Percentiles rank a stretch among this genome's conserved stretches.
phyloP scores from a whole-genome alignment of 2,797 vertebrate genomes.

The Mergus octosetaceus region DNA sequence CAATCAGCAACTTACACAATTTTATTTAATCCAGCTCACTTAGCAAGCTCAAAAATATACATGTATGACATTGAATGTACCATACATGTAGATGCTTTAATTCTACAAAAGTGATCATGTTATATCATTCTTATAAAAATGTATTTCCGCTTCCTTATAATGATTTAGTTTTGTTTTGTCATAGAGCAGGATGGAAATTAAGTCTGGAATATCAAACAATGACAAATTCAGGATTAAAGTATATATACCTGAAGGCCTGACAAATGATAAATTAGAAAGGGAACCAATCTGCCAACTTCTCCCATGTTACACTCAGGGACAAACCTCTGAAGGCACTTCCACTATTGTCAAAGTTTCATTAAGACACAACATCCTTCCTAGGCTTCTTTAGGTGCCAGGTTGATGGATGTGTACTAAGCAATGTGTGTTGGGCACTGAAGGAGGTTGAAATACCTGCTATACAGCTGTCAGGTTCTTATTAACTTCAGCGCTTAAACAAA shows the following conservation, averaged over 20 bases:
- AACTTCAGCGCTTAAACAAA: background rate
- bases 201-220: background rate
- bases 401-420: slow-evolving; percentile 45
- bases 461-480: slow-evolving; percentile 12
- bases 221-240: background rate
- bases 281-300: slow-evolving; percentile 43
- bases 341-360: slow-evolving; percentile 48
- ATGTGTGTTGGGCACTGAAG: background rate
- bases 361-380: slow-evolving; percentile 7
- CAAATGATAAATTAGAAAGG: slow-evolving; percentile 51
- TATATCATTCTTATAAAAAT: background rate
- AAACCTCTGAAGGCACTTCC: slow-evolving; percentile 23
- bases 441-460: background rate
- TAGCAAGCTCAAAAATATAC: background rate
- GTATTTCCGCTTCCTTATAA: background rate
- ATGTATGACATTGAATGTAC: background rate
- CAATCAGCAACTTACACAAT: background rate
- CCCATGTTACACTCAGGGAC: background rate
- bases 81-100: rapidly evolving
- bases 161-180: background rate
- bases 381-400: slow-evolving; percentile 39
- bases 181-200: background rate
- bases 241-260: slow-evolving; percentile 4
- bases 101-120: background rate
- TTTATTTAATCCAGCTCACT: background rate